Evolutionary conservation across 2,888 invertebrate genomes (phyloP), one percentile per base, ranked within the genome.

Genomic region (Priocnemis perturbator): DNA sequence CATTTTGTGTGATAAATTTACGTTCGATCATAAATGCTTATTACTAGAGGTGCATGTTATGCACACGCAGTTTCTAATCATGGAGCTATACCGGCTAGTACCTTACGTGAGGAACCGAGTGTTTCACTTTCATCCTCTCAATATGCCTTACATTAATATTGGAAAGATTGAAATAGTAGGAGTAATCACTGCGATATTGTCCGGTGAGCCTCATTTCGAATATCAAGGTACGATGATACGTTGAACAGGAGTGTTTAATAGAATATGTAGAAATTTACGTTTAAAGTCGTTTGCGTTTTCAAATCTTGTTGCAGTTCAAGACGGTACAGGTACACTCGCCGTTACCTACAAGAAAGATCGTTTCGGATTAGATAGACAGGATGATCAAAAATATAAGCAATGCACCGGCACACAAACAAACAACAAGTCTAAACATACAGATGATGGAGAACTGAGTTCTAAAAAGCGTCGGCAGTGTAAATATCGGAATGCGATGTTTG

Each of bases 111-210:
- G 62, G 0, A 7, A 11, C 7, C 20, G 50, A 0, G 0, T 7
- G 0, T n/a, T 70, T 0, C 61, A 60, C n/a, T 76, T 76, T 37
- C 76, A 73, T 58, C 44, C 66, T n/a, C 37, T 73, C 2, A 76
- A 76, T 26, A 73, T 76, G 76, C 76, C 76, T 14, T 0, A 68
- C 9, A 7, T 70, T 17, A 60, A 11, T 26, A 52, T 76, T 26
- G 65, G 53, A 0, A 70, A 66, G 53, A 55, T 70, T 14, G 59
- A 67, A 17, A 67, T 76, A 44, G 15, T 68, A 0, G 76, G 75
- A 58, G 58, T 65, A 37, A 71, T 74, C 0, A 0, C 71, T 15
- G 5, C 2, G 3, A 9, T 52, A 19, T 3, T 2, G 0, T 17
- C 61, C 9, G 55, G 63, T 17, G 20, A 0, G 4, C 64, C 1